Percentiles rank a stretch among this genome's conserved stretches.
Conservation (phyloP, 92 coral and sea anemone genomes). For the Paramuricea clavata region DNA sequence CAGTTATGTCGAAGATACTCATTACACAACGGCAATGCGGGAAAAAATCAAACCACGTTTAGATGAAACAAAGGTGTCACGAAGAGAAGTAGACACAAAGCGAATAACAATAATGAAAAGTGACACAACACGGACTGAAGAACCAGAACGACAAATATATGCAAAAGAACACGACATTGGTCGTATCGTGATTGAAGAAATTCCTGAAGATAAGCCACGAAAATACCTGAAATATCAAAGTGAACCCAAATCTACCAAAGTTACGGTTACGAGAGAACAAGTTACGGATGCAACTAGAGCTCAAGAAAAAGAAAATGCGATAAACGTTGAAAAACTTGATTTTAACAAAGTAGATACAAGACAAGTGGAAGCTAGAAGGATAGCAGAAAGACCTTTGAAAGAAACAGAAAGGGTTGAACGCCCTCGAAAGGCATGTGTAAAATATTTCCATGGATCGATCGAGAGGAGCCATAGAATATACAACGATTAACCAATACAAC, state of each 20-base stretch:
- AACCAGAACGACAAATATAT: not conserved
- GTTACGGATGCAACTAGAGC: not conserved
- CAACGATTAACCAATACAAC: not conserved
- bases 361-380: not conserved
- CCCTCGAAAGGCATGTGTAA: conserved; percentile 8
- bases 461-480: not conserved
- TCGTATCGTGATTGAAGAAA: not conserved
- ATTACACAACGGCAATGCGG: not conserved
- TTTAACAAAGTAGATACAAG: not conserved
- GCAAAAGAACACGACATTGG: not conserved
- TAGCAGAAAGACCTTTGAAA: not conserved
- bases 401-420: conserved; percentile 9
- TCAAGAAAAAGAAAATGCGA: not conserved
- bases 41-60: not conserved
- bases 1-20: not conserved
- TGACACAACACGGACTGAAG: not conserved
- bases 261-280: not conserved
- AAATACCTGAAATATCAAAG: not conserved
- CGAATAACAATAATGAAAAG: not conserved
- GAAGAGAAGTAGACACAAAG: not conserved
- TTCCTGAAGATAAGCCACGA: not conserved
- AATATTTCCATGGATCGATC: not conserved
- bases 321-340: conserved; percentile 7
- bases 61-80: not conserved
- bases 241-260: not conserved